These are phyloP conservation scores for Acanthoscelides obtectus DNA, from an alignment of 2,888 invertebrate species.

Conservation along the genomic window DNA sequence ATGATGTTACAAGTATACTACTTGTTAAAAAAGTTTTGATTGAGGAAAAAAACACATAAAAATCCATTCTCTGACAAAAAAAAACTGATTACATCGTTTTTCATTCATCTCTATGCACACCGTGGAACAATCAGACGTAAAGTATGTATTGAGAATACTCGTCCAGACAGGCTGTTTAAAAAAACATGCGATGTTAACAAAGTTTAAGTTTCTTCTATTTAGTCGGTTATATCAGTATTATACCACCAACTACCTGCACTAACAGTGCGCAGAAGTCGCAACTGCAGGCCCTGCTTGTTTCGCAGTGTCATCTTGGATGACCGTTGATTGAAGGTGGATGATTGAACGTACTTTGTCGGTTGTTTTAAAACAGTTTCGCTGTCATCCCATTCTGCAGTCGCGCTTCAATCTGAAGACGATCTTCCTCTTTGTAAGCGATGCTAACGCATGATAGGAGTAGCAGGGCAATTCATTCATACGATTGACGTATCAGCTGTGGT, in stretches of 20 bases:
- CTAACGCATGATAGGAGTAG: neutral
- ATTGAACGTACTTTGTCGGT: neutral
- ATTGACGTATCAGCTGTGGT: neutral
- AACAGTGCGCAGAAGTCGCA: neutral
- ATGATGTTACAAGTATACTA: too few relatives aligned
- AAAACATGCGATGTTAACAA: too few relatives aligned
- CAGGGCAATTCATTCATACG: neutral
- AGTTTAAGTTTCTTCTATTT: too few relatives aligned
- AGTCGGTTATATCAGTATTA: too few relatives aligned
- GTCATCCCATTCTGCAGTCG: neutral
- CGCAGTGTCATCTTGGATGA: neutral
- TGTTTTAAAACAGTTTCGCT: neutral
- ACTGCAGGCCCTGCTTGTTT: neutral
- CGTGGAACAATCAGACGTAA: too few relatives aligned
- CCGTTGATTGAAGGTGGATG: neutral
- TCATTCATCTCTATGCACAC: too few relatives aligned
- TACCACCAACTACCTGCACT: neutral
- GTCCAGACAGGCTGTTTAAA: too few relatives aligned
- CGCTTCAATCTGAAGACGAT: neutral
- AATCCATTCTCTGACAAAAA: too few relatives aligned
- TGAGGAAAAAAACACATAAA: too few relatives aligned
- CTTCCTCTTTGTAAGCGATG: neutral
- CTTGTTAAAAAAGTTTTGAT: too few relatives aligned
- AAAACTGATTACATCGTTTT: too few relatives aligned
- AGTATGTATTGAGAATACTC: too few relatives aligned